These are phyloP conservation scores for Cheirogaleus major DNA, from an alignment of 2,797 vertebrate genomes.

Conservation along the genomic window DNA sequence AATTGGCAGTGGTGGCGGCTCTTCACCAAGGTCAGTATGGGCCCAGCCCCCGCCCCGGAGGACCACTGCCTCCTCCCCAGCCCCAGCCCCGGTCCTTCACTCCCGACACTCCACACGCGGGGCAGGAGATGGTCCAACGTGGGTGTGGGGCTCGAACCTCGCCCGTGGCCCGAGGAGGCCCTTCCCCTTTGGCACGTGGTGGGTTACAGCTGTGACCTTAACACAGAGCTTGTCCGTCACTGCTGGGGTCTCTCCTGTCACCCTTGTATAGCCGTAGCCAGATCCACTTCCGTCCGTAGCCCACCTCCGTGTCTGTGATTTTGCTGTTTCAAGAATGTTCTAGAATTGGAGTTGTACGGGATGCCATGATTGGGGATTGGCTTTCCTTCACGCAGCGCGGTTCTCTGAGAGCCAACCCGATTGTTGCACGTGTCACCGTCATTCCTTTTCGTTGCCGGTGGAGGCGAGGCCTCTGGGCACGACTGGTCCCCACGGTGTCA, in stretches of 20 bases:
- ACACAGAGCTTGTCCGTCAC: neutral
- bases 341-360: no score
- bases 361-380: neutral
- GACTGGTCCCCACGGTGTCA: neutral
- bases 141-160: neutral
- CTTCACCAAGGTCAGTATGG: slow-evolving; percentile 93
- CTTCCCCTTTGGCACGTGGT: neutral
- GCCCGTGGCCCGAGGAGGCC: neutral
- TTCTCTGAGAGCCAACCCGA: neutral
- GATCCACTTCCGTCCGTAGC: no score
- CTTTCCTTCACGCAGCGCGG: neutral
- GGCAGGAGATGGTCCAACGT: neutral
- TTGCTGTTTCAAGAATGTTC: neutral
- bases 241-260: neutral
- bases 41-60: accelerated
- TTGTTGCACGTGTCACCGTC: accelerated
- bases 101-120: accelerated
- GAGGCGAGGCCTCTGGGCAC: neutral
- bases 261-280: neutral
- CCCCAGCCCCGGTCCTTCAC: neutral
- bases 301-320: neutral
- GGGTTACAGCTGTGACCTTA: neutral
- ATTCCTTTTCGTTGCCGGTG: neutral
- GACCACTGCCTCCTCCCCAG: no score
- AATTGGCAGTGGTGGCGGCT: slow-evolving; percentile 99